These are phyloP conservation scores for Notoglanidium macrostoma DNA, from an alignment of 2,797 vertebrate species.

Conservation along the genomic window DNA sequence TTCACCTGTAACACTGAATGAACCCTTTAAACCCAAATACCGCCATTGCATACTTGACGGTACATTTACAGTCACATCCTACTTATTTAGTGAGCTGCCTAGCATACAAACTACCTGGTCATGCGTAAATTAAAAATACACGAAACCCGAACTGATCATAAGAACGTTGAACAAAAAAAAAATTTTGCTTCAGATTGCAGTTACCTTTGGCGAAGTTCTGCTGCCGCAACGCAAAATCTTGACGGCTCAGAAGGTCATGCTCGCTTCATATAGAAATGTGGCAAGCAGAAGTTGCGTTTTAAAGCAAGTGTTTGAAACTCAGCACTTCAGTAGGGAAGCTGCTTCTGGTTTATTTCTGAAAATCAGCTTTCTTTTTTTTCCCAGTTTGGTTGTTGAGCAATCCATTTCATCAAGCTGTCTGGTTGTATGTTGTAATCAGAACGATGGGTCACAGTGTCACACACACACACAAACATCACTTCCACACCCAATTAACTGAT, in stretches of 20 bases:
- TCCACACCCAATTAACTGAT: neutral
- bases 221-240: too few species aligned
- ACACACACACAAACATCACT: neutral
- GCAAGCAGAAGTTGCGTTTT: neutral
- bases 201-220: neutral
- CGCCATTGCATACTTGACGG: neutral
- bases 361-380: slow-evolving; percentile 2
- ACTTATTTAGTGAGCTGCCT: neutral
- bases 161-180: neutral
- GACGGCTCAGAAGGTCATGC: neutral
- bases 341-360: neutral
- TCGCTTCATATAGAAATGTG: neutral
- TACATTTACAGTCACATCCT: neutral
- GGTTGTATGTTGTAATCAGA: neutral
- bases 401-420: neutral
- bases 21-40: neutral
- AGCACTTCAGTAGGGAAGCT: too few species aligned
- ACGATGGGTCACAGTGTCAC: neutral
- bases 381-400: neutral
- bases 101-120: neutral
- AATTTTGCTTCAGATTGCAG: neutral
- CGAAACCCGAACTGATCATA: neutral
- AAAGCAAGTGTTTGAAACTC: neutral
- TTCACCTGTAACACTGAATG: neutral
- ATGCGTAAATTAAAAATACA: neutral